Conservation (phyloP, 1,140 invertebrate species). For the Psix sp. region DNA sequence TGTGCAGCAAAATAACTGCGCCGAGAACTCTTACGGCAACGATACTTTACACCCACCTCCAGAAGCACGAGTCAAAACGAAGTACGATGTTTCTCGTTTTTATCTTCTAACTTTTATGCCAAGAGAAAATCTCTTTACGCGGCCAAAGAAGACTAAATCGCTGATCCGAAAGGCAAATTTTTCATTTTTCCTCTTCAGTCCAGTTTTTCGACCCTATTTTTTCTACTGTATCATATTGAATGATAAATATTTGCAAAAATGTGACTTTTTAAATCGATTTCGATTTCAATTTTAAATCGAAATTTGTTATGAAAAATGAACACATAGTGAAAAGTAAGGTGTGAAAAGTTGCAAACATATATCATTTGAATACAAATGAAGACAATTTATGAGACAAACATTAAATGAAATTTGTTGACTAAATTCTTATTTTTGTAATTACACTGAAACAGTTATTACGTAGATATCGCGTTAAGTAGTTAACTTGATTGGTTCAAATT, state of each 20-base stretch:
- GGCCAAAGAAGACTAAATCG: constrained; percentile 18
- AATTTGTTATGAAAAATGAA: not conserved
- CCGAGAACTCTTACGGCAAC: constrained; percentile 37
- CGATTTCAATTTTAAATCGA: not conserved
- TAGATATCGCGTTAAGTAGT: too few species aligned
- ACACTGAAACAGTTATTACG: too few species aligned
- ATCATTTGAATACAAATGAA: too few species aligned
- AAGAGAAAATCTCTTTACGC: constrained; percentile 20
- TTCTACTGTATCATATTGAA: constrained; percentile 4
- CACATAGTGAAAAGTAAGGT: too few species aligned
- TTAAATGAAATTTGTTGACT: too few species aligned
- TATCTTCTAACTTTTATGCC: constrained; percentile 43
- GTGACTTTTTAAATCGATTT: constrained; percentile 11
- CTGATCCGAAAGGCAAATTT: constrained; percentile 9
- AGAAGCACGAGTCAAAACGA: constrained; percentile 46
- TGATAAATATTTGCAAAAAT: too few species aligned
- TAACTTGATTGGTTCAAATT: too few species aligned
- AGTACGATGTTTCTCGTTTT: constrained; percentile 54
- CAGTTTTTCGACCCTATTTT: constrained; percentile 4
- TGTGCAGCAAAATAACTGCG: constrained; percentile 35
- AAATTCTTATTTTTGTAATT: too few species aligned
- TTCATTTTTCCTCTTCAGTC: not conserved
- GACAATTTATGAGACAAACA: too few species aligned
- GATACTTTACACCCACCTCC: constrained; percentile 52
- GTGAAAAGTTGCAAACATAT: too few species aligned